Base-by-base conservation (phyloP, 2,888 invertebrate genomes). In the Alviniconcha strummeri region DNA sequence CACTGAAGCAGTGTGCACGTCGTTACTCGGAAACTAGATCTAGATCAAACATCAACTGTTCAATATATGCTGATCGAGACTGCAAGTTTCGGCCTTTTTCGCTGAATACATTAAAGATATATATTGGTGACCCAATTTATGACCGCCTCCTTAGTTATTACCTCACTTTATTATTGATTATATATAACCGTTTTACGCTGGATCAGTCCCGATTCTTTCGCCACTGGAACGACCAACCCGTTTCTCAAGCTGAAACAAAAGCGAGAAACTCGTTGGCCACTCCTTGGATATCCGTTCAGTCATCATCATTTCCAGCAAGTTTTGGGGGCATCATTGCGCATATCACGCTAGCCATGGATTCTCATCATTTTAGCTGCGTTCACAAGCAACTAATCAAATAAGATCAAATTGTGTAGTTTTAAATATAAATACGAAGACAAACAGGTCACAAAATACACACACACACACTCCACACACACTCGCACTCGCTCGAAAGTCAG, bases 271-370 rank as follows among this genome's bases (percentile, higher is more conserved):
- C 64, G 71, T 82, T 60, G 64, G 76, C 56, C 82, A 84, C 36
- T 72, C 78, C 81, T 86, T 76, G 80, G 80, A 83, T 86, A 86
- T 86, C 86, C 86, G 83, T 86, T 86, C 86, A 82, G 64, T 74
- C 72, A 64, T 84, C 86, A 85, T 86, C 86, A 85, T 81, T 9
- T 85, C 84, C 86, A 84, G 84, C 75, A 52, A 54, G 67, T 81
- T 83, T 69, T 69, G 82, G 72, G 74, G 84, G 80, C 86, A 80
- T 86, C 87, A 87, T 82, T 54, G 86, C 84, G 54, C 52, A 36
- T 13, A 17, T 36, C 52, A 71, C 67, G 81, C 85, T 86, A 84
- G 85, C 82, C 86, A 75, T 54, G 80, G 74, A 19, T 76, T 87
- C 76, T 84, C 82, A 86, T 88, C 88, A 88, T 87, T 84, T 88